Evolutionary conservation across 2,113 vertebrate species (phyloP).

Genomic region (Anolis carolinensis): DNA sequence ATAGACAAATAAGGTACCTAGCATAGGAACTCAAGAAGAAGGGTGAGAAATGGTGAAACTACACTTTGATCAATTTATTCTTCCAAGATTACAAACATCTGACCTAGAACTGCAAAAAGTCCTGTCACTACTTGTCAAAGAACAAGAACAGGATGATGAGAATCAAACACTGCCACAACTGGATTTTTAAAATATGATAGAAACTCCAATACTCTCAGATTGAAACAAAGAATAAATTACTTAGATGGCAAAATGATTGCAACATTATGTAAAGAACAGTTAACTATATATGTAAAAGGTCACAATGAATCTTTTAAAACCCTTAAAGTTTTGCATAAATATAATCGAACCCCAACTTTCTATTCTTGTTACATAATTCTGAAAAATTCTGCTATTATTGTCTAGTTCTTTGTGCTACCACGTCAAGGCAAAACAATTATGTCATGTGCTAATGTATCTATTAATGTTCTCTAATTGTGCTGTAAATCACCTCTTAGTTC

Average conservation of each 20-base stretch:
- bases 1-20: background rate
- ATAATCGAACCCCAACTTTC: conserved; percentile 5
- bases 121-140: background rate
- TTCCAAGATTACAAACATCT: background rate
- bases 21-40: background rate
- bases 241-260: conserved; percentile 19
- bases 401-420: background rate
- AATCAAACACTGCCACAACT: background rate
- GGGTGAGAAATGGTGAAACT: background rate
- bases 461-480: background rate
- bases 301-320: conserved; percentile 28
- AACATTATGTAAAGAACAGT: conserved; percentile 35
- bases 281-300: conserved; percentile 37
- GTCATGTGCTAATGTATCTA: conserved; percentile 1
- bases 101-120: background rate
- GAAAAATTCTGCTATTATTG: conserved; percentile 8
- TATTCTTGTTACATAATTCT: background rate
- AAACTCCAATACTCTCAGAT: background rate
- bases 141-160: background rate
- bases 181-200: background rate
- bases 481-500: background rate
- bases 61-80: background rate
- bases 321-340: conserved; percentile 37
- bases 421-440: background rate
- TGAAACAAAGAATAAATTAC: background rate